phyloP scores from a whole-genome alignment of 2,888 invertebrate genomes.

The Agrochola circellaris region DNA sequence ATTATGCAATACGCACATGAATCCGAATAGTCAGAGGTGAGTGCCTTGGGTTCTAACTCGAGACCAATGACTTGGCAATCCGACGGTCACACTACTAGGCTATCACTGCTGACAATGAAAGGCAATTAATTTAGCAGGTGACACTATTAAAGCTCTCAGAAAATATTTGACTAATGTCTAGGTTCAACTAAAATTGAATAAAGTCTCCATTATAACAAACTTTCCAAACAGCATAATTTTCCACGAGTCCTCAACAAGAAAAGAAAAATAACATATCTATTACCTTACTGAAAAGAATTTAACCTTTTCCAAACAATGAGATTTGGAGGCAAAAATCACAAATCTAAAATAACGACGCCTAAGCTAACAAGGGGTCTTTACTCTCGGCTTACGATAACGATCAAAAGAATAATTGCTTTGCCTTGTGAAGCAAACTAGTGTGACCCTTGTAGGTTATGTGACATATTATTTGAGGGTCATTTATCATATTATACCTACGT shows the following conservation, averaged over 20 bases:
- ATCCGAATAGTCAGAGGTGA: no score
- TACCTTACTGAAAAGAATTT: constrained; percentile 34
- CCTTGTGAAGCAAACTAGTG: constrained; percentile 38
- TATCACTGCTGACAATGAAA: not conserved
- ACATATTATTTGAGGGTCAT: constrained; percentile 22
- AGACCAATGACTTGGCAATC: no score
- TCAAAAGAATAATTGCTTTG: constrained; percentile 60
- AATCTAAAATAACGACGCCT: constrained; percentile 62
- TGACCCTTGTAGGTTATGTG: constrained; percentile 17
- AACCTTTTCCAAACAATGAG: constrained; percentile 41
- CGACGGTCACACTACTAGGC: no score
- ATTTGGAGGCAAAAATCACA: constrained; percentile 52
- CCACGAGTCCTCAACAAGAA: constrained; percentile 8
- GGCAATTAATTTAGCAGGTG: not conserved
- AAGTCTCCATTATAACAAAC: constrained; percentile 1
- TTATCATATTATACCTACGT: constrained; percentile 25
- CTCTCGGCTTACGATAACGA: constrained; percentile 53
- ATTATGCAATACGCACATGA: no score
- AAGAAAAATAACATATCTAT: constrained; percentile 38
- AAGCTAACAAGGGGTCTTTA: constrained; percentile 58
- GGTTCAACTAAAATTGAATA: constrained; percentile 6
- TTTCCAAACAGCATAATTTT: constrained; percentile 8
- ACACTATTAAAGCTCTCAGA: not conserved
- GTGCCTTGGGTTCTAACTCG: no score
- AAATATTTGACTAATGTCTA: not conserved